Percentiles rank a stretch among this genome's conserved stretches.
phyloP scores from a whole-genome alignment of 2,888 invertebrate species.

The Bhutanitis thaidina region DNA sequence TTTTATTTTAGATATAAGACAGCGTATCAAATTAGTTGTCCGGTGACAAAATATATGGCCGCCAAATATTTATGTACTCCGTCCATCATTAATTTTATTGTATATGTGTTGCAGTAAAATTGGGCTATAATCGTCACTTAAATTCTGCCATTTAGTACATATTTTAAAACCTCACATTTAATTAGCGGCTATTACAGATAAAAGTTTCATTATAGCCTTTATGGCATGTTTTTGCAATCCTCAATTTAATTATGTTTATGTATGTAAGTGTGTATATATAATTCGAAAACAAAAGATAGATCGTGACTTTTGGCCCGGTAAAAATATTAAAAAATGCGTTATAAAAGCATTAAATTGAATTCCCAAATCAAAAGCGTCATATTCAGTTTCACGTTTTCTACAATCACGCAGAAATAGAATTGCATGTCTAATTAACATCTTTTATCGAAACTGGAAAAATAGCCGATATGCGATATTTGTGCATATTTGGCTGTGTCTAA shows the following conservation, averaged over 20 bases:
- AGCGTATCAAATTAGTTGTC: slow-evolving; percentile 9
- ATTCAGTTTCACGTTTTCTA: not conserved
- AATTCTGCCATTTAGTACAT: slow-evolving; percentile 4
- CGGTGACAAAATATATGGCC: slow-evolving; percentile 8
- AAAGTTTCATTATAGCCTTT: slow-evolving; percentile 25
- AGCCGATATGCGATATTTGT: slow-evolving; percentile 36
- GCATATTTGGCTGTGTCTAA: slow-evolving; percentile 52
- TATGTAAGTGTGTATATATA: too few relatives aligned
- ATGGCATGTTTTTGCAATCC: slow-evolving; percentile 14
- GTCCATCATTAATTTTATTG: slow-evolving; percentile 10
- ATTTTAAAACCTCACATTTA: slow-evolving; percentile 25
- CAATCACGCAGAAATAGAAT: slow-evolving; percentile 24
- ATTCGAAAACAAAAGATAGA: too few relatives aligned
- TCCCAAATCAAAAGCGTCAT: not conserved
- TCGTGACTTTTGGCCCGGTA: not conserved
- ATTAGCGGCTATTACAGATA: slow-evolving; percentile 29
- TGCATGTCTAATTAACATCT: slow-evolving; percentile 50
- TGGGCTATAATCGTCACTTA: slow-evolving; percentile 14
- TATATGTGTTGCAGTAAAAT: slow-evolving; percentile 13
- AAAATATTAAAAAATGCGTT: not conserved
- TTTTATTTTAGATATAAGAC: not conserved
- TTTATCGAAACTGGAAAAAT: slow-evolving; percentile 42
- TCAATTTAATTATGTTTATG: not conserved
- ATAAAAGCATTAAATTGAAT: not conserved
- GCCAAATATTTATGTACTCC: slow-evolving; percentile 6